phyloP scores from a whole-genome alignment of 2,888 invertebrate genomes.

The Xanthia icteritia region DNA sequence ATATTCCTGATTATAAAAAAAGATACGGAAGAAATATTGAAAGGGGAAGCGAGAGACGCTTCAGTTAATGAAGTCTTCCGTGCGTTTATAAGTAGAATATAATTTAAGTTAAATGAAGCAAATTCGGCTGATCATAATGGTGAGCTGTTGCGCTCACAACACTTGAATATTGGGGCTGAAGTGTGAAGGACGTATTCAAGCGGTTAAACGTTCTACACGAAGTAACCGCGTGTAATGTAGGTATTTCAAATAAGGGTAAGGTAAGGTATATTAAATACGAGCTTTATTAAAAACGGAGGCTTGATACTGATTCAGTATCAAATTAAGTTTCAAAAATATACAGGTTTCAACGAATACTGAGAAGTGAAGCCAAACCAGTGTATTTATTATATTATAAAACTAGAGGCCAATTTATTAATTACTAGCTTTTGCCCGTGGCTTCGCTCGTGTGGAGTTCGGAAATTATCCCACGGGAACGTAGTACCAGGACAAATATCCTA shows the following conservation, averaged over 20 bases:
- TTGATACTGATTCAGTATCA: not conserved
- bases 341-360: not conserved
- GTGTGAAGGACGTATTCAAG: slow-evolving; percentile 40
- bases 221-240: slow-evolving; percentile 31
- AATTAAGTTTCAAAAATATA: not conserved
- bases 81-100: slow-evolving; percentile 59
- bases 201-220: slow-evolving; percentile 21
- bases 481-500: no score
- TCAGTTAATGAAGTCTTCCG: slow-evolving; percentile 53
- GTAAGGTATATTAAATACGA: slow-evolving; percentile 30
- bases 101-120: slow-evolving; percentile 70
- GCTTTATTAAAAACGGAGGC: slow-evolving; percentile 5
- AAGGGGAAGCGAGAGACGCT: slow-evolving; percentile 47
- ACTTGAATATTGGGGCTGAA: slow-evolving; percentile 53
- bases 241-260: slow-evolving; percentile 26
- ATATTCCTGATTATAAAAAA: slow-evolving; percentile 49
- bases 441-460: not conserved
- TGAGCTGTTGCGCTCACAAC: slow-evolving; percentile 66
- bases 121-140: slow-evolving; percentile 70
- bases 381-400: not conserved
- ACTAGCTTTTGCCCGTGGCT: not conserved
- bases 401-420: not conserved
- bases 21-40: slow-evolving; percentile 43
- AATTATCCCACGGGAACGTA: not conserved
- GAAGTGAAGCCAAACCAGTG: not conserved